These are phyloP conservation scores for Shargacucullia verbasci DNA, from an alignment of 2,888 invertebrate species.

Conservation along the genomic window DNA sequence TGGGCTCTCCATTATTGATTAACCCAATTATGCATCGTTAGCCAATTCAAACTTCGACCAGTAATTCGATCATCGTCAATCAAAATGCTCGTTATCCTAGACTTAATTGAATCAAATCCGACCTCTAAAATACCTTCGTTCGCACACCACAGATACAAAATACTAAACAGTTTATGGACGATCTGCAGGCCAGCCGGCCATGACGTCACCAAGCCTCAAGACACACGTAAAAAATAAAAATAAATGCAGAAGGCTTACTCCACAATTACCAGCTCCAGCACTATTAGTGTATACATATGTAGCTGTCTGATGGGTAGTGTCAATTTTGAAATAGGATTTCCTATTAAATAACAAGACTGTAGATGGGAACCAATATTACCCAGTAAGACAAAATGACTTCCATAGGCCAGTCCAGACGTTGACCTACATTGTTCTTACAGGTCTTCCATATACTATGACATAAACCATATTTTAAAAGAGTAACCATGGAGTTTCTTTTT, in stretches of 20 bases:
- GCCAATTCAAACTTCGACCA: not conserved
- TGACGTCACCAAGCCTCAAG: slow-evolving; percentile 44
- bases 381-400: no score
- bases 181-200: slow-evolving; percentile 24
- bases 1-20: not conserved
- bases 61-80: slow-evolving; percentile 9
- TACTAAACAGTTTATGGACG: slow-evolving; percentile 37
- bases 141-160: slow-evolving; percentile 25
- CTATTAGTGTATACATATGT: no score
- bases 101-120: slow-evolving; percentile 8
- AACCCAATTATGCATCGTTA: not conserved
- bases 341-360: no score
- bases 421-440: no score
- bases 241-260: slow-evolving; percentile 19
- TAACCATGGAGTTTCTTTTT: no score
- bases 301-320: no score
- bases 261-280: not conserved
- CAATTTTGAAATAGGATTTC: no score
- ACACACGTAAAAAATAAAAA: slow-evolving; percentile 2
- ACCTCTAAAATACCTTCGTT: slow-evolving; percentile 11
- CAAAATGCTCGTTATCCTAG: slow-evolving; percentile 4
- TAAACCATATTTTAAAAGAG: no score
- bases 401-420: no score
- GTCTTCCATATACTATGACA: no score
- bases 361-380: no score